These are phyloP conservation scores for Pelecanus crispus DNA, from an alignment of 2,113 vertebrate species.

Conservation along the genomic window DNA sequence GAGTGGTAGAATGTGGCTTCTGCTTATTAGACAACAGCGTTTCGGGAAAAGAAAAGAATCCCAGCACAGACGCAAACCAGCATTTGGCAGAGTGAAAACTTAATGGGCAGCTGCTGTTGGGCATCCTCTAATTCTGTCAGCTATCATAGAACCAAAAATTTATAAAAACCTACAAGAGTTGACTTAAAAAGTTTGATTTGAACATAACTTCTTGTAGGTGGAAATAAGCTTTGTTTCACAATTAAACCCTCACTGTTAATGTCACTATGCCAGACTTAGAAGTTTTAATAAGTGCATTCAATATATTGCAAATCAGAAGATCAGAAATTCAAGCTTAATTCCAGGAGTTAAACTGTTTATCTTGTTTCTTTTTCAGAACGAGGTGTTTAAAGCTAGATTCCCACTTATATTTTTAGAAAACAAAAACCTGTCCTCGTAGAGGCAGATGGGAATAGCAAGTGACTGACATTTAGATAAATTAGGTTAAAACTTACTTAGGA, in stretches of 20 bases:
- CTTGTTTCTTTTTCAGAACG: neutral
- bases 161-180: neutral
- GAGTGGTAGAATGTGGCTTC: neutral
- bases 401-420: neutral
- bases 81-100: neutral
- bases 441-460: neutral
- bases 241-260: neutral
- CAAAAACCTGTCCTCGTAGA: neutral
- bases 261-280: neutral
- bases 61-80: neutral
- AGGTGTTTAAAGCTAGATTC: neutral
- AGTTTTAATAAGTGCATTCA: neutral
- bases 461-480: neutral
- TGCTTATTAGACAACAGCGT: neutral
- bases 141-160: neutral
- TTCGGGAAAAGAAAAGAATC: neutral
- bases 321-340: neutral
- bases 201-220: neutral
- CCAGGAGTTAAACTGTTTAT: neutral
- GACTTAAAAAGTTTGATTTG: neutral
- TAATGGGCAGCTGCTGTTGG: neutral
- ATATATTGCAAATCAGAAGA: neutral
- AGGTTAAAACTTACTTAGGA: slow-evolving; percentile 3
- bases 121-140: neutral
- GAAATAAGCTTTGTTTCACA: neutral